Evolutionary conservation across 2,113 vertebrate genomes (phyloP), one percentile per base, ranked within the genome.

Genomic region (Rhegmatorhina hoffmannsi): DNA sequence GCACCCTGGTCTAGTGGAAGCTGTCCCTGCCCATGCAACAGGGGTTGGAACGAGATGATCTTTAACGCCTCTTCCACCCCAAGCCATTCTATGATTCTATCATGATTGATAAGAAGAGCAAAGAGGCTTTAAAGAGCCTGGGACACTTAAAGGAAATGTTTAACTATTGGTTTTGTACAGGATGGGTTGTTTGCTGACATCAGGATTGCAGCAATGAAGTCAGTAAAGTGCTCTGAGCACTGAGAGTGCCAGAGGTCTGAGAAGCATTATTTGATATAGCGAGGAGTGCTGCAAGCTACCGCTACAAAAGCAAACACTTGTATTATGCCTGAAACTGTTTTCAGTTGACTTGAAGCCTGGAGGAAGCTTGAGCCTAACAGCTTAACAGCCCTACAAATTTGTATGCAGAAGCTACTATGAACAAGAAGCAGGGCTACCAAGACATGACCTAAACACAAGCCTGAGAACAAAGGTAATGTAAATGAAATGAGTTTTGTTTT

Each of bases 301-400:
- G 33, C 53, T 68, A 2, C 4, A 9, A 87, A 72, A 89, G 47
- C 43, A 82, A 43, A 64, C 24, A 6, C 38, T 77, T 23, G 16
- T 6, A 11, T 47, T 33, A 28, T 17, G 47, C 23, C 25, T 7
- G 2, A 72, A 78, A 40, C 55, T 49, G 26, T 25, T 53, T 12
- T 4, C 5, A 3, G 25, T 17, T 1, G 1, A 23, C 5, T 14
- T 1, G 2, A 82, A 76, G 33, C 18, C 62, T 72, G 33, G 11
- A 53, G 55, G 21, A 74, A 84, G 55, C 26, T 19, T 1, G 0
- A 82, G 15, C 29, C 47, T 15, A 46, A n/a, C 46, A 77, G n/a
- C 67, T 72, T 63, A 89, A 70, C 58, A 55, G 5, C 6, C 10
- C 18, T 49, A 4, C 40, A 18, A 59, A 17, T 43, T 36, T 44